Conservation (phyloP, 2,797 vertebrate species). For the Anguilla anguilla region DNA sequence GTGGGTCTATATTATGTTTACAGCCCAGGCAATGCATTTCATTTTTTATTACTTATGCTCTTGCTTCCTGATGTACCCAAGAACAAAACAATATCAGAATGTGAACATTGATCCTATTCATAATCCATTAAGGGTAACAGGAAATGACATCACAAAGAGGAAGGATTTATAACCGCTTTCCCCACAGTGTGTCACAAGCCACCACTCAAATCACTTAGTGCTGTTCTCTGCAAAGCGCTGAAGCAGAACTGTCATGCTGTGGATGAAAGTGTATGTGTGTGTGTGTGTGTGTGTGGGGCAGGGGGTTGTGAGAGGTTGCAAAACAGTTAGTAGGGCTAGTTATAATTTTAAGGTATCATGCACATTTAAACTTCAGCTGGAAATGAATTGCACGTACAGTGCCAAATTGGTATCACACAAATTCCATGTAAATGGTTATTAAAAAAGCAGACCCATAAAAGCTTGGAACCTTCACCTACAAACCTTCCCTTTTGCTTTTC, state of each 20-base stretch:
- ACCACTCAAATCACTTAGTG: not conserved
- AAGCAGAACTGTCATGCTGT: not conserved
- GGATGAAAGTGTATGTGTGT: not conserved
- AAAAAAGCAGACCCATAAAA: not conserved
- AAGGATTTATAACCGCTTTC: not conserved
- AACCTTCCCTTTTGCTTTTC: not conserved
- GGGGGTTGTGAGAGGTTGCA: not conserved
- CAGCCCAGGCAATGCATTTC: not conserved
- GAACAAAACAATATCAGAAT: not conserved
- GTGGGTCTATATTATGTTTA: not conserved
- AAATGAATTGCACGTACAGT: not conserved
- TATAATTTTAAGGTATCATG: not conserved
- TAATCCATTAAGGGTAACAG: not conserved
- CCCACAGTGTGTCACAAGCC: not conserved
- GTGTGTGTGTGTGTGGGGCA: not conserved
- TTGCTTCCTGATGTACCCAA: not conserved
- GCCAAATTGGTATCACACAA: not conserved
- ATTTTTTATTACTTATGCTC: not conserved
- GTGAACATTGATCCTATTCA: not conserved
- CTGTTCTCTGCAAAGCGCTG: not conserved
- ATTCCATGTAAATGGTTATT: not conserved
- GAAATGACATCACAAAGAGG: not conserved
- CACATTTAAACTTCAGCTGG: not conserved
- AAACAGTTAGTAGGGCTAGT: not conserved
- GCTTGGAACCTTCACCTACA: not conserved